These are phyloP conservation scores for Thereva unica DNA, from an alignment of 2,888 invertebrate species.

Conservation along the genomic window DNA sequence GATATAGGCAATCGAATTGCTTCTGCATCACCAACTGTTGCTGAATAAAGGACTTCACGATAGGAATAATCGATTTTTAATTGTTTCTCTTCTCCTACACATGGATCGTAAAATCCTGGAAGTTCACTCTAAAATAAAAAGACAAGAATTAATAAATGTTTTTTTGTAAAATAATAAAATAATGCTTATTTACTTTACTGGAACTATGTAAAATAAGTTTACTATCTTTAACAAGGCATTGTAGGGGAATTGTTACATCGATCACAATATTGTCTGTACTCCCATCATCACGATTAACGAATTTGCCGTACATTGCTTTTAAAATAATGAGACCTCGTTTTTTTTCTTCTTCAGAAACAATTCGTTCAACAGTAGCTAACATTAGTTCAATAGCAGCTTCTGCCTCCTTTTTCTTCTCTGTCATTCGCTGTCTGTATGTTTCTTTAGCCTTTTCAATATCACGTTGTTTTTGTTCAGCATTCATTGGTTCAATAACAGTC, in stretches of 20 bases:
- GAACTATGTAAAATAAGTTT: constrained; percentile 81
- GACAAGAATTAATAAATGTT: not conserved
- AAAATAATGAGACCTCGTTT: constrained; percentile 84
- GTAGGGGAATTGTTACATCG: constrained; percentile 93
- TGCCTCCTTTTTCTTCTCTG: constrained; percentile 82
- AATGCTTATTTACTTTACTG: constrained; percentile 71
- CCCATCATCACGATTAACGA: constrained; percentile 55
- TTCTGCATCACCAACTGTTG: constrained; percentile 79
- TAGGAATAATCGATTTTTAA: constrained; percentile 85
- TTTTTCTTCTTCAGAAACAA: constrained; percentile 77
- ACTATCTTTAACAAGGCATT: constrained; percentile 92
- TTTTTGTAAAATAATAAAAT: constrained; percentile 3
- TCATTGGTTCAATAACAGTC: constrained; percentile 82
- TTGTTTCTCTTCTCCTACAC: constrained; percentile 88
- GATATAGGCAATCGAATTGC: constrained; percentile 71
- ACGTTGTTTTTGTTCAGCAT: constrained; percentile 74
- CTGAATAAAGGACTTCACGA: constrained; percentile 76
- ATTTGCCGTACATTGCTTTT: constrained; percentile 80
- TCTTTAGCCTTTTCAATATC: constrained; percentile 83
- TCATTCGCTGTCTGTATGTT: constrained; percentile 71
- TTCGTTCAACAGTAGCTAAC: constrained; percentile 86
- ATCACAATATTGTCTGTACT: constrained; percentile 61
- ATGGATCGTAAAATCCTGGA: constrained; percentile 96
- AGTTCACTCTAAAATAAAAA: constrained; percentile 76
- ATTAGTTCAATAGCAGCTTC: constrained; percentile 86